These are phyloP conservation scores for Dicrostonyx torquatus DNA, from an alignment of 2,797 vertebrate species.

Conservation along the genomic window DNA sequence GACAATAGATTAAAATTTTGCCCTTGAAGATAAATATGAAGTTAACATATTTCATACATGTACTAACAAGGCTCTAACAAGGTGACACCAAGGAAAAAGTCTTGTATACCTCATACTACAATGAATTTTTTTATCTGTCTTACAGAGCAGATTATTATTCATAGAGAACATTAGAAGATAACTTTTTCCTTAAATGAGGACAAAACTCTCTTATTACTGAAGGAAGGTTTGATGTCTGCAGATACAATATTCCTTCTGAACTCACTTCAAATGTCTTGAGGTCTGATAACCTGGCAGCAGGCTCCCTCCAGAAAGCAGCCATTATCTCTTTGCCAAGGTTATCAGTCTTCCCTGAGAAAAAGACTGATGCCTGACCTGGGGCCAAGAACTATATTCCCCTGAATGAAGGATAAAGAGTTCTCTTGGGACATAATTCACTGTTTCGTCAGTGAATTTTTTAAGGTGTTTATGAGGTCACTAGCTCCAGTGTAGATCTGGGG, in stretches of 20 bases:
- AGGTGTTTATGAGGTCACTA: not conserved
- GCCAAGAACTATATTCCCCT: not conserved
- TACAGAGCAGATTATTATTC: not conserved
- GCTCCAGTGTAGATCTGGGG: not conserved
- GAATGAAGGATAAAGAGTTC: not conserved
- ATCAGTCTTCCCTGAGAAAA: not conserved
- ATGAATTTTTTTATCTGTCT: not conserved
- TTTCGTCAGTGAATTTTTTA: slow-evolving; percentile 5
- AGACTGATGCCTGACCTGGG: not conserved
- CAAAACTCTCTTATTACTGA: not conserved
- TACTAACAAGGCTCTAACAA: not conserved
- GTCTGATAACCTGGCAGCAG: not conserved
- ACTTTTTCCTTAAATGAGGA: slow-evolving; percentile 1
- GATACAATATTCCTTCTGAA: not conserved
- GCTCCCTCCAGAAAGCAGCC: not conserved
- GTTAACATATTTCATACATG: not conserved
- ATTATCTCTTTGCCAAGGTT: not conserved
- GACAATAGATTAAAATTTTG: not conserved
- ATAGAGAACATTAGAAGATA: not conserved
- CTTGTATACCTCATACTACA: not conserved
- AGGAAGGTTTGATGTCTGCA: not conserved
- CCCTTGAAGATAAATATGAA: not conserved
- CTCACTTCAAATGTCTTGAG: not conserved
- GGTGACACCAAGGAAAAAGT: not conserved
- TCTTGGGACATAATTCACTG: not conserved